Conservation (phyloP, 2,888 invertebrate species). For the Lysandra bellargus region DNA sequence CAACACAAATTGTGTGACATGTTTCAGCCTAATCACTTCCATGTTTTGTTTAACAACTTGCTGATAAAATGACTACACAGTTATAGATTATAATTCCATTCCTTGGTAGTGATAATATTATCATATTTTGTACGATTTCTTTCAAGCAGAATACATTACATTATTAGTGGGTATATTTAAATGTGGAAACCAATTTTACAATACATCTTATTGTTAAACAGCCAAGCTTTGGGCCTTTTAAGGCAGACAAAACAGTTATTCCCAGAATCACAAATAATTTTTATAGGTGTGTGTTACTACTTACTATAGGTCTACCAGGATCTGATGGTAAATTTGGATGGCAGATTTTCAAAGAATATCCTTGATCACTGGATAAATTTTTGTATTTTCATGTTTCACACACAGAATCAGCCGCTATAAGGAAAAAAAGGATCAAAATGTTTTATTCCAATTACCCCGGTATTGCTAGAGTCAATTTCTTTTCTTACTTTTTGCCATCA, state of each 20-base stretch:
- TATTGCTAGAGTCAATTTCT: too few relatives aligned
- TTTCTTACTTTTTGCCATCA: too few relatives aligned
- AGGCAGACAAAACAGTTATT: neutral
- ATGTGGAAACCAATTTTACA: neutral
- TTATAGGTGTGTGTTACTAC: too few relatives aligned
- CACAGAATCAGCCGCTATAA: too few relatives aligned
- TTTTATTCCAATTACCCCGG: too few relatives aligned
- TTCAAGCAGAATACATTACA: neutral
- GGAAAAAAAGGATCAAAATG: too few relatives aligned
- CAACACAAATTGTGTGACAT: neutral
- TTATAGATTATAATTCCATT: neutral
- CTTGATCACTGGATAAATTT: too few relatives aligned
- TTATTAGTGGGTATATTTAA: neutral
- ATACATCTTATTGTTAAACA: neutral
- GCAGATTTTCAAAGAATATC: too few relatives aligned
- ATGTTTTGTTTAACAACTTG: slow-evolving; percentile 8
- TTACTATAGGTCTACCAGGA: too few relatives aligned
- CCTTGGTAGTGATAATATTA: slow-evolving; percentile 9
- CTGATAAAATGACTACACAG: neutral
- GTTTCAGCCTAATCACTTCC: neutral
- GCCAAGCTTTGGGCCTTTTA: neutral
- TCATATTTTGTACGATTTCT: neutral
- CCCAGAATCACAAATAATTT: neutral
- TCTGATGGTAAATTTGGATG: too few relatives aligned
- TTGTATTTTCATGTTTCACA: too few relatives aligned